Conservation (phyloP, 2,797 vertebrate genomes). For the Acrocephalus scirpaceus region DNA sequence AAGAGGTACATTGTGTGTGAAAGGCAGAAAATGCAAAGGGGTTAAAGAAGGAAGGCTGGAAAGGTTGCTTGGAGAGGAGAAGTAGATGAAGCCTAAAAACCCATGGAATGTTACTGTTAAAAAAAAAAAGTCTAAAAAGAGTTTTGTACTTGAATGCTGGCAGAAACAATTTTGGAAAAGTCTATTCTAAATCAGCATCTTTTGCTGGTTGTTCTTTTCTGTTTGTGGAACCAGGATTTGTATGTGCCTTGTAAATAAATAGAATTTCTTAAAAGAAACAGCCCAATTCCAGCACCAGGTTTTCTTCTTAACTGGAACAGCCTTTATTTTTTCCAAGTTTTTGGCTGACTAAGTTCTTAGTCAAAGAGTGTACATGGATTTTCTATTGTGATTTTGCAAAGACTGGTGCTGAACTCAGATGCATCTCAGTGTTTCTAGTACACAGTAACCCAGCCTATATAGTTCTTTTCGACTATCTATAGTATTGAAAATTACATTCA, state of each 20-base stretch:
- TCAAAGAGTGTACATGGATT: neutral
- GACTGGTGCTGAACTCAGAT: neutral
- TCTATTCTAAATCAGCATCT: neutral
- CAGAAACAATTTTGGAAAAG: neutral
- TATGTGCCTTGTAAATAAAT: conserved; percentile 29
- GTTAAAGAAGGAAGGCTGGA: neutral
- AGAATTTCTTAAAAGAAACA: conserved; percentile 26
- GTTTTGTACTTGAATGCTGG: neutral
- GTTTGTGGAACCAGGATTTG: conserved; percentile 36
- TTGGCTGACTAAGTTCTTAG: neutral
- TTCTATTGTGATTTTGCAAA: neutral
- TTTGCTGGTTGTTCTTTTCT: conserved; percentile 16
- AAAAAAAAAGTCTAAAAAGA: neutral
- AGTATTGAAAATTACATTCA: neutral
- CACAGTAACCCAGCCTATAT: neutral
- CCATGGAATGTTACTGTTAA: neutral
- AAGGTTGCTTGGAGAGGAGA: neutral
- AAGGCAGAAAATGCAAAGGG: neutral
- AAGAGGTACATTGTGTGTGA: conserved; percentile 31
- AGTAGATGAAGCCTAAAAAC: neutral
- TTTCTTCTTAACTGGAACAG: conserved; percentile 1
- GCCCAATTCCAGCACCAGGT: neutral
- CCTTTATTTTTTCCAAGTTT: neutral
- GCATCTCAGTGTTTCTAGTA: neutral
- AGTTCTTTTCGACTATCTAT: neutral